A percentile compares a stretch with the other conserved stretches of the same genome.
Evolutionary conservation across 1,140 invertebrate species (phyloP).

Genomic region (Sycobia sp.): DNA sequence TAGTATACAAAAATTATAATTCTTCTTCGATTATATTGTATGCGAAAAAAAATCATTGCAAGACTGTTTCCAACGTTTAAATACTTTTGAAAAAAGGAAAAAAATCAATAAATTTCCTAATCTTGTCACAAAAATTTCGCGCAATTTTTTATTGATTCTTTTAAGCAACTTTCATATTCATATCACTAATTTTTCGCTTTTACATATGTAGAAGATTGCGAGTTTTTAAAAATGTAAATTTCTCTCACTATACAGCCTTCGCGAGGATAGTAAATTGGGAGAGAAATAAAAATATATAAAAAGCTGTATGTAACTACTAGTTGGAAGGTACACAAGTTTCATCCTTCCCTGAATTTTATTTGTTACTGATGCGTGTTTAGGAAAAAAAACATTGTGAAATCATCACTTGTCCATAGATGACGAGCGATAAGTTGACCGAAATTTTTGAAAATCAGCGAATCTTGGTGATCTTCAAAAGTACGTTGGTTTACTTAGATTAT

Average conservation of each 20-base stretch:
- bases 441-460: constrained; percentile 10
- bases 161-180: constrained; percentile 23
- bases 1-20: constrained; percentile 12
- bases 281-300: constrained; percentile 26
- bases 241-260: constrained; percentile 25
- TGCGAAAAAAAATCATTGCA: constrained; percentile 24
- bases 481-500: constrained; percentile 25
- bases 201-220: constrained; percentile 14
- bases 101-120: constrained; percentile 30
- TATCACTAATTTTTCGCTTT: constrained; percentile 20
- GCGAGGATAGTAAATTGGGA: constrained; percentile 17
- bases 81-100: constrained; percentile 22
- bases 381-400: constrained; percentile 28
- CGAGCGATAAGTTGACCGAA: constrained; percentile 14
- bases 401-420: constrained; percentile 28
- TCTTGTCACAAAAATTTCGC: constrained; percentile 30
- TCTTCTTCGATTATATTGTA: constrained; percentile 20
- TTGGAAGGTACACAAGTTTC: constrained; percentile 26
- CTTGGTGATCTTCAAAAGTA: constrained; percentile 3
- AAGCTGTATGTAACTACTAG: constrained; percentile 27
- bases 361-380: constrained; percentile 34
- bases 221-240: constrained; percentile 28
- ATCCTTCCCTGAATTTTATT: constrained; percentile 32
- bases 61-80: constrained; percentile 32
- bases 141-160: constrained; percentile 30